A percentile compares a stretch with the other conserved stretches of the same genome.
phyloP scores from a whole-genome alignment of 2,888 invertebrate species.

The Brachypalpus laphriformis region DNA sequence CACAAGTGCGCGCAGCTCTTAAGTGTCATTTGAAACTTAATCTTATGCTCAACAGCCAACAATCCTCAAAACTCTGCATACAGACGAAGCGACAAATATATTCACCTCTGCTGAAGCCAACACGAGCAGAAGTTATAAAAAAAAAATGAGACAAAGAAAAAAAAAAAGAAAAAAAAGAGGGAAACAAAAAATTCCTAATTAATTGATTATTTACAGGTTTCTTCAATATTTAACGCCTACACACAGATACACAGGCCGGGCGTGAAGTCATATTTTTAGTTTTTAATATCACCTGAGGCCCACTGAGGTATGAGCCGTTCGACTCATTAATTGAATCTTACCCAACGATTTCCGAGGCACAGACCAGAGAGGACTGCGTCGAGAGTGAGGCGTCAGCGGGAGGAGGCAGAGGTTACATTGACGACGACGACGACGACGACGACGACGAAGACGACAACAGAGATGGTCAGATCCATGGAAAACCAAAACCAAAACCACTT shows the following conservation, averaged over 20 bases:
- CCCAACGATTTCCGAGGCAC: slow-evolving; percentile 25
- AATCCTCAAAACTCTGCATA: neutral
- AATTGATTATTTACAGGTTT: slow-evolving; percentile 74
- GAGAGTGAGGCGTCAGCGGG: neutral
- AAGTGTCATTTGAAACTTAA: too few species aligned
- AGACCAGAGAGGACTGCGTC: neutral
- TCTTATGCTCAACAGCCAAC: too few species aligned
- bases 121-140: slow-evolving; percentile 9
- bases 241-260: slow-evolving; percentile 52
- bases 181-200: slow-evolving; percentile 52
- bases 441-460: slow-evolving; percentile 15
- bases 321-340: slow-evolving; percentile 70
- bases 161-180: too few species aligned
- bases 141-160: neutral
- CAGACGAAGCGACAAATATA: neutral
- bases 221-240: slow-evolving; percentile 72
- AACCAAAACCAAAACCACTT: slow-evolving; percentile 43
- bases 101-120: slow-evolving; percentile 11
- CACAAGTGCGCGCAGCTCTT: too few species aligned
- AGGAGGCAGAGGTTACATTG: neutral
- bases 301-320: slow-evolving; percentile 42
- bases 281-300: slow-evolving; percentile 71
- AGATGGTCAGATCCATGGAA: slow-evolving; percentile 44
- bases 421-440: slow-evolving; percentile 11
- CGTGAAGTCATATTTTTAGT: slow-evolving; percentile 71